Conservation (phyloP, 1,140 invertebrate species). For the Drosophila pandora region DNA sequence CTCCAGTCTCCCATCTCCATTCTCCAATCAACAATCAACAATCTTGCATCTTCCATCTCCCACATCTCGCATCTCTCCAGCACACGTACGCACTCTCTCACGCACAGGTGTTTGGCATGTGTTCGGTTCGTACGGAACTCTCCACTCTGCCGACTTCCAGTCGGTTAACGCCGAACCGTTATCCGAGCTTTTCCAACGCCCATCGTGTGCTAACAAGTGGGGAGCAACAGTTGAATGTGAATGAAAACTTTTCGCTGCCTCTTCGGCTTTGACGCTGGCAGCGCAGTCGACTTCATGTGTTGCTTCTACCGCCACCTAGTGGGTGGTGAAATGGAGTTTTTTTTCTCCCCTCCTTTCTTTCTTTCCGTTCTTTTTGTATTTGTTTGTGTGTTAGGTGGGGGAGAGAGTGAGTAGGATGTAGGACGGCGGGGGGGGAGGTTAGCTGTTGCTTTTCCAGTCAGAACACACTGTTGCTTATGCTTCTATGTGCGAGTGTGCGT, state of each 20-base stretch:
- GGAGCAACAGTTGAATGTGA: constrained; percentile 79
- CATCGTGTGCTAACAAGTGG: constrained; percentile 75
- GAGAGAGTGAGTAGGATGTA: background rate
- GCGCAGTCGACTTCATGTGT: constrained; percentile 61
- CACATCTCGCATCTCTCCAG: background rate
- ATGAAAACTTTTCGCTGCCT: constrained; percentile 54
- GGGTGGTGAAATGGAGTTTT: background rate
- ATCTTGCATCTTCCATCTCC: background rate
- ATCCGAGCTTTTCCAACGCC: constrained; percentile 25
- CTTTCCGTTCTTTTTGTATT: background rate
- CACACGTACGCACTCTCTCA: background rate
- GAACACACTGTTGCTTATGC: constrained; percentile 58
- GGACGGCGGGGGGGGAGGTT: background rate
- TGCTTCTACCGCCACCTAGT: constrained; percentile 62
- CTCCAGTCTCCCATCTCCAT: background rate
- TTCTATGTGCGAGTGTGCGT: background rate
- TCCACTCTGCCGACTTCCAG: constrained; percentile 28
- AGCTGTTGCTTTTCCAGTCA: constrained; percentile 52
- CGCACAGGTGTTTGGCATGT: background rate
- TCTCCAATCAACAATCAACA: constrained; percentile 1
- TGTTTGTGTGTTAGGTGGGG: background rate
- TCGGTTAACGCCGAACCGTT: constrained; percentile 15
- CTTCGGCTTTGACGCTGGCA: constrained; percentile 24
- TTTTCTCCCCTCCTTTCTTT: background rate
- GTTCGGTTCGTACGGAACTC: background rate